These are phyloP conservation scores for Anthopleura sola DNA, from an alignment of 64 coral and sea anemone genomes.

Conservation along the genomic window DNA sequence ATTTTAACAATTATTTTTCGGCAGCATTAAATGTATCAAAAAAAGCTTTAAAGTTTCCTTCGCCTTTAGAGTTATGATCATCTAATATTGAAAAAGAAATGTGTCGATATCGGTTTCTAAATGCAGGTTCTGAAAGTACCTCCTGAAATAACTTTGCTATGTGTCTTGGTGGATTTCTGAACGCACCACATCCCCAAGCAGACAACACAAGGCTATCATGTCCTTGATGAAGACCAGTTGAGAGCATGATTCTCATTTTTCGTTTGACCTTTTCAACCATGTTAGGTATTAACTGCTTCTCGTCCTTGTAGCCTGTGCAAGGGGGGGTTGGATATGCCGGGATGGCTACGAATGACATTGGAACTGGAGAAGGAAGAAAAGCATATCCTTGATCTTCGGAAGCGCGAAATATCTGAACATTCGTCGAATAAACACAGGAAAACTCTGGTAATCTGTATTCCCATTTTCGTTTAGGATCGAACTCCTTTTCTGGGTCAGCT, in stretches of 20 bases:
- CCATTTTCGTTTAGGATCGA: conserved; percentile 58
- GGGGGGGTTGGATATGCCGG: conserved; percentile 64
- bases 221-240: conserved; percentile 44
- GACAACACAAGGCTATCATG: conserved; percentile 84
- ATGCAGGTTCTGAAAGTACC: conserved; percentile 52
- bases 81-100: conserved; percentile 88
- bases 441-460: conserved; percentile 79
- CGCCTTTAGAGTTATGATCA: conserved; percentile 69
- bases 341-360: conserved; percentile 70
- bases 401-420: conserved; percentile 78
- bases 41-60: conserved; percentile 74
- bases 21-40: conserved; percentile 41
- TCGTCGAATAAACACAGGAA: conserved; percentile 79
- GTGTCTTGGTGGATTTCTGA: conserved; percentile 80
- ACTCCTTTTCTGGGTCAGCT: conserved; percentile 76
- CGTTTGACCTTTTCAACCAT: conserved; percentile 70
- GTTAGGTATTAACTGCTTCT: conserved; percentile 38
- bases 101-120: conserved; percentile 60
- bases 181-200: conserved; percentile 88
- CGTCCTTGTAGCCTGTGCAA: conserved; percentile 50
- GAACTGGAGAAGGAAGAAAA: conserved; percentile 58
- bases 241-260: conserved; percentile 67
- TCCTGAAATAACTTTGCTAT: conserved; percentile 78
- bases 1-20: not conserved
- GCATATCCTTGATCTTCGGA: conserved; percentile 75